These are phyloP conservation scores for Tolmerus cingulatus DNA, from an alignment of 2,888 invertebrate species.

Conservation along the genomic window DNA sequence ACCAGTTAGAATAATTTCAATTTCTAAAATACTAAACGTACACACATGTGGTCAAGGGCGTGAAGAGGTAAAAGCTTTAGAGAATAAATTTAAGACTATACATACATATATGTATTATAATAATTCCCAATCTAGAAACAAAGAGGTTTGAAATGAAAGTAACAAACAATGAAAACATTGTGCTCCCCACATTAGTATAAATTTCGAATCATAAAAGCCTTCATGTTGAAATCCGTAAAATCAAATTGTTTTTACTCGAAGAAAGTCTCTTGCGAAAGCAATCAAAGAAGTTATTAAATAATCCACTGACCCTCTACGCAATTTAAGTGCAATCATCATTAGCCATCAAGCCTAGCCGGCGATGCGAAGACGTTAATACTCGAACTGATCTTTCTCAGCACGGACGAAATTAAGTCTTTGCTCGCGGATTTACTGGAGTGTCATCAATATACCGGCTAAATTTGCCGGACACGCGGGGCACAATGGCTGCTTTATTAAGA, in stretches of 20 bases:
- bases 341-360: not conserved
- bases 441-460: constrained; percentile 2
- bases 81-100: no score
- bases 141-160: not conserved
- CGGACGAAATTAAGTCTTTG: not conserved
- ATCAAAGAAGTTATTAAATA: not conserved
- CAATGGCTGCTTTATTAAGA: constrained; percentile 12
- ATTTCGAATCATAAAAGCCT: not conserved
- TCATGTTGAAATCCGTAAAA: not conserved
- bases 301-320: not conserved
- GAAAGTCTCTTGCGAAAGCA: not conserved
- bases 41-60: no score
- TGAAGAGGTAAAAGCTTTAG: no score
- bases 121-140: no score
- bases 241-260: not conserved
- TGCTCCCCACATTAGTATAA: not conserved
- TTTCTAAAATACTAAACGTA: no score
- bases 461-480: not conserved
- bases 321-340: not conserved
- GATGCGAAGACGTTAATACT: not conserved
- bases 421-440: not conserved
- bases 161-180: not conserved
- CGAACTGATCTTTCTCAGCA: not conserved
- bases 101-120: no score
- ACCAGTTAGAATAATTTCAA: no score